Evolutionary conservation across 2,888 invertebrate species (phyloP), one percentile per base, ranked within the genome.

Genomic region (Callimorpha dominula): DNA sequence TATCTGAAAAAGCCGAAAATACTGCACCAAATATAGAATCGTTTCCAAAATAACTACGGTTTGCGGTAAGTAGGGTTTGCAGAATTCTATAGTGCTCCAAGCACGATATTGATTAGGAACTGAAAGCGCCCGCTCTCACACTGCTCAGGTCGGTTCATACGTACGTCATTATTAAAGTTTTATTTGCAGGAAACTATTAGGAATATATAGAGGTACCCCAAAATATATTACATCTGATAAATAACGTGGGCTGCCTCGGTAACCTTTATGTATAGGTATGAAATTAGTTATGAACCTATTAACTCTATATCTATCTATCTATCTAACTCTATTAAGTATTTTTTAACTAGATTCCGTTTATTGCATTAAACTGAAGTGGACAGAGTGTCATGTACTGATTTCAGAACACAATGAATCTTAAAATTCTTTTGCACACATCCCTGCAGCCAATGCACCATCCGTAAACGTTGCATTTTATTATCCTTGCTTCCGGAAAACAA

Each of bases 401-500:
- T 84, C 91, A 93, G 93, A 94, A 93, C 94, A 94, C 91, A 90
- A 86, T 15, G 77, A 88, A 86, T 80, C 89, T 90, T 88, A 79
- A 85, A 87, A 88, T 92, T 93, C 79, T 93, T 92, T 94, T 94
- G 95, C 95, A 94, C 95, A 87, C 81, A 87, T 88, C 91, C 94
- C 92, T 90, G 93, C 92, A 92, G 94, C 92, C 92, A 92, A 90
- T 86, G 95, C 95, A 95, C 95, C 83, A 85, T 91, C 91, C 93
- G 88, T 91, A 83, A 91, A 90, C 85, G 88, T 91, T 90, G 90
- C 91, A 89, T 92, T 90, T 90, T 89, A 83, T 88, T 78, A 88
- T 86, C 92, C 92, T 92, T 87, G 94, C 94, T 94, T 94, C 85
- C 91, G 95, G 95, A 95, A 95, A 95, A 95, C 81, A 95, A 95